Percentiles rank a stretch among this genome's conserved stretches.
These are phyloP conservation scores for Toxonevra muliebris DNA, from an alignment of 2,888 invertebrate genomes.

Conservation along the genomic window DNA sequence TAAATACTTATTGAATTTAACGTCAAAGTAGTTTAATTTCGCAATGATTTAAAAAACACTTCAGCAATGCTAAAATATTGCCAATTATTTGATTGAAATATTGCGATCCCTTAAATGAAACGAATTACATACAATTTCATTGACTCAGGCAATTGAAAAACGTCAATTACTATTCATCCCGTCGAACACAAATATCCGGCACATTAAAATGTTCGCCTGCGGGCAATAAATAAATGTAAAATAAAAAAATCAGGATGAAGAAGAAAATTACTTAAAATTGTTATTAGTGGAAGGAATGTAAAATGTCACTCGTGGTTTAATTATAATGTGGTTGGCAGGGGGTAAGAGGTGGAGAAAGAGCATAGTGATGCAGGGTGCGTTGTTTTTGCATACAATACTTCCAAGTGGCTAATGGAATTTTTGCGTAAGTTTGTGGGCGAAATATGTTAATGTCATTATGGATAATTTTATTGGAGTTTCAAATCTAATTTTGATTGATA, in stretches of 20 bases:
- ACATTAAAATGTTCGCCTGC: slow-evolving; percentile 43
- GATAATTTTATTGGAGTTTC: too few species aligned
- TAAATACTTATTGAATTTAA: too few species aligned
- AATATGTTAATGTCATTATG: too few species aligned
- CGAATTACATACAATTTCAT: neutral
- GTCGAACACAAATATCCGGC: slow-evolving; percentile 26
- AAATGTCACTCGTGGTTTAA: neutral
- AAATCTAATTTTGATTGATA: too few species aligned
- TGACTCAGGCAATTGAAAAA: slow-evolving; percentile 5
- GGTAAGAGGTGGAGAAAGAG: too few species aligned
- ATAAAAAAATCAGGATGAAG: neutral
- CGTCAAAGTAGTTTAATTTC: too few species aligned
- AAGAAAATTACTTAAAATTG: slow-evolving; percentile 6
- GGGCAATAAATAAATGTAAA: neutral
- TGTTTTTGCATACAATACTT: too few species aligned
- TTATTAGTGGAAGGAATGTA: neutral
- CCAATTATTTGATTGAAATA: too few species aligned
- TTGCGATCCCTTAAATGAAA: too few species aligned
- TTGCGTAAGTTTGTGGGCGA: neutral
- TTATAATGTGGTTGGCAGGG: neutral
- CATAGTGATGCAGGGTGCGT: neutral
- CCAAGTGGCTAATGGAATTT: neutral
- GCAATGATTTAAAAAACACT: too few species aligned
- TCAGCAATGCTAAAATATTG: too few species aligned
- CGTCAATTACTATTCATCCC: slow-evolving; percentile 32